phyloP scores from a whole-genome alignment of 2,888 invertebrate species.

The Drosophila austrosaltans region DNA sequence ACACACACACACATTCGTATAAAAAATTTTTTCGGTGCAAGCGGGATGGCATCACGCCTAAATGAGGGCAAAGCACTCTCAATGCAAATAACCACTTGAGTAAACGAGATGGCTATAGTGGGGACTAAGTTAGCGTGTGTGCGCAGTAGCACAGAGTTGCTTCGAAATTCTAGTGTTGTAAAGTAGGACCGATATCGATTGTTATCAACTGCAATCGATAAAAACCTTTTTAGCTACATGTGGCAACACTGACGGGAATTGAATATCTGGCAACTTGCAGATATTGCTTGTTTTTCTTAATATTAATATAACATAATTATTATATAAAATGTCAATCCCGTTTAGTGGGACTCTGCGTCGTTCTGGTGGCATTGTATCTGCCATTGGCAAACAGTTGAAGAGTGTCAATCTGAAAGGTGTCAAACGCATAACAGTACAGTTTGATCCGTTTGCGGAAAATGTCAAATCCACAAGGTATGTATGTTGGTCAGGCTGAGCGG shows the following conservation, averaged over 20 bases:
- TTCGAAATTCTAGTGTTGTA: slow-evolving; percentile 14
- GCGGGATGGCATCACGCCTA: slow-evolving; percentile 67
- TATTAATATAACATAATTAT: slow-evolving; percentile 51
- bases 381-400: slow-evolving; percentile 89
- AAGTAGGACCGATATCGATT: slow-evolving; percentile 23
- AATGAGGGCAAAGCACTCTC: slow-evolving; percentile 75
- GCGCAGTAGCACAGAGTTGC: slow-evolving; percentile 33
- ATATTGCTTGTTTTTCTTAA: slow-evolving; percentile 11
- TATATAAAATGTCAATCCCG: slow-evolving; percentile 88
- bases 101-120: slow-evolving; percentile 4
- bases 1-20: slow-evolving; percentile 56
- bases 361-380: slow-evolving; percentile 88
- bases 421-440: slow-evolving; percentile 90
- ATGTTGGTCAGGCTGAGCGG: slow-evolving; percentile 11
- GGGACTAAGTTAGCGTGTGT: slow-evolving; percentile 43
- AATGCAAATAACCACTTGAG: background rate
- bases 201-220: slow-evolving; percentile 16
- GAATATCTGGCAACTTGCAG: background rate
- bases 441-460: slow-evolving; percentile 92
- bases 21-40: slow-evolving; percentile 76
- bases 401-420: slow-evolving; percentile 91
- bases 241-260: slow-evolving; percentile 5
- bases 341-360: slow-evolving; percentile 88
- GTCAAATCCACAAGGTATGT: slow-evolving; percentile 86
- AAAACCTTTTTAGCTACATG: background rate